Percentiles rank a stretch among this genome's conserved stretches.
Evolutionary conservation across 2,888 invertebrate genomes (phyloP).

Genomic region (Dryomyza anilis): DNA sequence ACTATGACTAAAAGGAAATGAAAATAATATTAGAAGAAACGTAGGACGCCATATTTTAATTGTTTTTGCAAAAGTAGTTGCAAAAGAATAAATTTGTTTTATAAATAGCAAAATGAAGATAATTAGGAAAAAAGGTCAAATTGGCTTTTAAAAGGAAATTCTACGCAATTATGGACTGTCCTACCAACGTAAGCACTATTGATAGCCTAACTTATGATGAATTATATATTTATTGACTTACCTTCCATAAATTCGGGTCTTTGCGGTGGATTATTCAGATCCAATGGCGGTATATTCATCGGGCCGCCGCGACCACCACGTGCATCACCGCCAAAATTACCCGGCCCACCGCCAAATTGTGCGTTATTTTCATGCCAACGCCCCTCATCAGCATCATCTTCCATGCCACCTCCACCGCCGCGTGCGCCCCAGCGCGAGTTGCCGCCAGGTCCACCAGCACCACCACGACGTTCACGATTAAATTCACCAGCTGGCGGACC

Average conservation of each 20-base stretch:
- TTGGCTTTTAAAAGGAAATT: too few species aligned
- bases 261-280: constrained; percentile 44
- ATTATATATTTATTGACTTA: constrained; percentile 34
- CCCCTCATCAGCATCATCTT: constrained; percentile 52
- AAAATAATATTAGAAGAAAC: too few species aligned
- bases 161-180: too few species aligned
- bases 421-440: constrained; percentile 61
- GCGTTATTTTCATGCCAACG: constrained; percentile 47
- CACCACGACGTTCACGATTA: constrained; percentile 48
- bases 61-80: too few species aligned
- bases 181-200: too few species aligned
- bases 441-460: constrained; percentile 34
- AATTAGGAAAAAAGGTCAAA: neutral
- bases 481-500: constrained; percentile 43
- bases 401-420: constrained; percentile 56
- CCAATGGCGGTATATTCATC: constrained; percentile 49
- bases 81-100: neutral
- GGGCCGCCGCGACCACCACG: constrained; percentile 39
- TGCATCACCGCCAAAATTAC: constrained; percentile 42
- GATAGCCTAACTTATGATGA: too few species aligned
- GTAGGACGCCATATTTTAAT: too few species aligned
- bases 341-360: constrained; percentile 31
- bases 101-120: neutral
- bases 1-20: too few species aligned
- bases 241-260: constrained; percentile 54